Evolutionary conservation across 2,888 invertebrate genomes (phyloP), one percentile per base, ranked within the genome.

Genomic region (Drosophila diplacantha): DNA sequence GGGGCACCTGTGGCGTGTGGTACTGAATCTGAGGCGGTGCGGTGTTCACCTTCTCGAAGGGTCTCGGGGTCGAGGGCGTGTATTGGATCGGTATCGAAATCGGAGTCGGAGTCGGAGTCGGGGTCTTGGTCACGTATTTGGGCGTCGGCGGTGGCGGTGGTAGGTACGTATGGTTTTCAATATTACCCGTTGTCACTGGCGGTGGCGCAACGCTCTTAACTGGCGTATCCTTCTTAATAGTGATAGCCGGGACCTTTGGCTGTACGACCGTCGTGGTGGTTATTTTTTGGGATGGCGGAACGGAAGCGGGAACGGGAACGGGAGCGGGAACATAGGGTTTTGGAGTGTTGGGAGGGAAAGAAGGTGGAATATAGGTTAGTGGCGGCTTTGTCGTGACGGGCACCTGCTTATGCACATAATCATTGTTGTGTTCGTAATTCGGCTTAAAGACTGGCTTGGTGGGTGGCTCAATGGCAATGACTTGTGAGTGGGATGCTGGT

Each of bases 361-460:
- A 86, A 85, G 86, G 85, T 69, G 86, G 85, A 86, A 82, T 69
- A 85, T 81, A 74, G 59, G 86, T 85, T 84, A 86, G 73, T 85
- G 81, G 75, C 70, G 67, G 57, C 68, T 71, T 83, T 62, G 69
- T 82, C 67, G 72, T 73, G 34, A 61, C 62, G 38, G 71, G 50
- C 32, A 73, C 71, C 69, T 81, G 76, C 78, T 83, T 85, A 68
- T 74, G 84, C 73, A 73, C 78, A 66, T 67, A 69, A 64, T 70
- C 81, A 81, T 85, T 79, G 59, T 81, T 77, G 39, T 55, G 62
- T 41, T 69, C 76, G 75, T 83, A 85, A 80, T 81, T 81, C 67
- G 85, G 75, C 72, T 79, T 84, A 68, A 72, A 79, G 69, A 77
- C 69, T 60, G 69, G 66, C 62, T 67, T 77, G 66, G 70, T 66